Evolutionary conservation across 2,797 vertebrate genomes (phyloP).

Genomic region (Melopsittacus undulatus): DNA sequence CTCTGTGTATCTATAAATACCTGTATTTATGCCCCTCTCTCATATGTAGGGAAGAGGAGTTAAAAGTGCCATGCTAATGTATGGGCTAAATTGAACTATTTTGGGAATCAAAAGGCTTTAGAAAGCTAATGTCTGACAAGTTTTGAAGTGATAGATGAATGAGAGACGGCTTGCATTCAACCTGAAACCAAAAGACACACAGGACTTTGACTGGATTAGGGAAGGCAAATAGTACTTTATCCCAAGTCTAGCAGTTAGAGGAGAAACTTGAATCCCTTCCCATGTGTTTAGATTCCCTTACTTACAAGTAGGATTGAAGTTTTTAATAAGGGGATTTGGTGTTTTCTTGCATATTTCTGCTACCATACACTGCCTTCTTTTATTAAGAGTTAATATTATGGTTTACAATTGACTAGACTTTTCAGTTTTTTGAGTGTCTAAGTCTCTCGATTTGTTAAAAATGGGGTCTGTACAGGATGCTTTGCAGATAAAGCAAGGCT

Average conservation of each 20-base stretch:
- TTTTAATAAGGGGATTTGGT: neutral
- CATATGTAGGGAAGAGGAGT: neutral
- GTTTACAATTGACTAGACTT: neutral
- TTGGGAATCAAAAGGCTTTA: neutral
- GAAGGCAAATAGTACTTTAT: neutral
- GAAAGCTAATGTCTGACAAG: neutral
- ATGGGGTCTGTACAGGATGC: neutral
- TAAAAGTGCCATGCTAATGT: neutral
- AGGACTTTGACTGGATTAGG: neutral
- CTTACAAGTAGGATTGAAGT: neutral
- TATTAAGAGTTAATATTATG: neutral
- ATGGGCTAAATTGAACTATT: neutral
- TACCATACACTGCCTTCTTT: neutral
- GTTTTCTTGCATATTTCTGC: neutral
- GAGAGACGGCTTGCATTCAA: neutral
- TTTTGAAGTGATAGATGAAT: neutral
- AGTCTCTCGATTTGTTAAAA: neutral
- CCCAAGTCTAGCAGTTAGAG: neutral
- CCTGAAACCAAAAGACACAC: neutral
- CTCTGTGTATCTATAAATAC: neutral
- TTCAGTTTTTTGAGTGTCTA: neutral
- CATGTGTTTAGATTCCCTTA: neutral
- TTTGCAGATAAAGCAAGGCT: neutral
- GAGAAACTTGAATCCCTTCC: neutral
- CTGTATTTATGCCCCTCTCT: neutral